These are phyloP conservation scores for Drosophila percnosoma DNA, from an alignment of 2,888 invertebrate genomes.

Conservation along the genomic window DNA sequence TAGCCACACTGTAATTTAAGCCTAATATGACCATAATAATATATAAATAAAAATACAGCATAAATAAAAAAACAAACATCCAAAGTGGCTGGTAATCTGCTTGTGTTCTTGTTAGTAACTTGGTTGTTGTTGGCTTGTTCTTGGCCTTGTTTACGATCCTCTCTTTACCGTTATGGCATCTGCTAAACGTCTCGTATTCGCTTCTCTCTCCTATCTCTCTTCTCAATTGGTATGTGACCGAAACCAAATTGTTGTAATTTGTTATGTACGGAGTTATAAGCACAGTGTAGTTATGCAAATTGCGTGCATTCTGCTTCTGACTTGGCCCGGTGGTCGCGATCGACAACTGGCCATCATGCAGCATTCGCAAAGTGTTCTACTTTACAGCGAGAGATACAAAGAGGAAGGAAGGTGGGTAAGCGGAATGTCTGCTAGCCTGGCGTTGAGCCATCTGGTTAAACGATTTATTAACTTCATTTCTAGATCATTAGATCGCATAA, in stretches of 20 bases:
- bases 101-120: constrained; percentile 31
- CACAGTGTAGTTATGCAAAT: constrained; percentile 73
- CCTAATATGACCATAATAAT: constrained; percentile 22
- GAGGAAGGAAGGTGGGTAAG: background rate
- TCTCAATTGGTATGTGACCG: constrained; percentile 50
- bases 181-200: constrained; percentile 47
- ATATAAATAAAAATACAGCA: constrained; percentile 19
- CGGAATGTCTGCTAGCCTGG: constrained; percentile 31
- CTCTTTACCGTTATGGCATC: constrained; percentile 44
- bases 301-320: constrained; percentile 33
- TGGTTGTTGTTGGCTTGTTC: constrained; percentile 37
- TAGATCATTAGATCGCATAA: constrained; percentile 84
- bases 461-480: constrained; percentile 85
- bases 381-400: constrained; percentile 7
- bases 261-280: constrained; percentile 70
- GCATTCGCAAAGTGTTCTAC: constrained; percentile 49
- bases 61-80: constrained; percentile 12
- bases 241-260: constrained; percentile 74
- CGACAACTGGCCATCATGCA: constrained; percentile 42
- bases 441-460: constrained; percentile 77
- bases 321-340: constrained; percentile 31
- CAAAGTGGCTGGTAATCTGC: constrained; percentile 28
- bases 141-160: constrained; percentile 50
- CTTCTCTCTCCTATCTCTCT: constrained; percentile 11
- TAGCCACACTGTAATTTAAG: constrained; percentile 30